phyloP scores from a whole-genome alignment of 2,888 invertebrate genomes.

The Chrysodeixis includens region DNA sequence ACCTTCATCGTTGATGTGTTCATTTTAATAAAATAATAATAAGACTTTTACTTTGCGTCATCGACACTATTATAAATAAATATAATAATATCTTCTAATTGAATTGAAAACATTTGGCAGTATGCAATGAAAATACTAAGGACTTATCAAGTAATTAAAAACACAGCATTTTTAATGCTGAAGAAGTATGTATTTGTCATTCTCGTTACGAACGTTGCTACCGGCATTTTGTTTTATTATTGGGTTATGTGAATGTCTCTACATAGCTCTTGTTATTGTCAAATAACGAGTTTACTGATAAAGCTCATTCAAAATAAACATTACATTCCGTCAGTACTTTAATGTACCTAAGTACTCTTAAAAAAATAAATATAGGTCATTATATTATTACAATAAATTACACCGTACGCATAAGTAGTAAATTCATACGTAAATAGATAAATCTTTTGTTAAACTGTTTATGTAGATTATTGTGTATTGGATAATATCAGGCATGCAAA shows the following conservation, averaged over 20 bases:
- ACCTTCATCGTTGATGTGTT: constrained; percentile 20
- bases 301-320: neutral
- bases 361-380: neutral
- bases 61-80: neutral
- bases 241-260: neutral
- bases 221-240: too few species aligned
- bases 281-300: neutral
- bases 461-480: too few species aligned
- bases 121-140: too few species aligned
- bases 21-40: constrained; percentile 5
- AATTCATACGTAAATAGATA: neutral
- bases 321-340: neutral
- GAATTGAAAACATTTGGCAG: too few species aligned
- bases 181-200: too few species aligned
- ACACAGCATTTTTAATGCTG: neutral
- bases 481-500: too few species aligned
- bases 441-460: too few species aligned
- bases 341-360: neutral
- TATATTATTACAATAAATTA: neutral
- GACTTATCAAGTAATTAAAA: too few species aligned
- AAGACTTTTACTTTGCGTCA: neutral
- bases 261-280: neutral
- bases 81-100: neutral
- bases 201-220: too few species aligned
- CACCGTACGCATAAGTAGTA: neutral